Evolutionary conservation across 2,888 invertebrate species (phyloP).

Genomic region (Ecdyonurus torrentis): DNA sequence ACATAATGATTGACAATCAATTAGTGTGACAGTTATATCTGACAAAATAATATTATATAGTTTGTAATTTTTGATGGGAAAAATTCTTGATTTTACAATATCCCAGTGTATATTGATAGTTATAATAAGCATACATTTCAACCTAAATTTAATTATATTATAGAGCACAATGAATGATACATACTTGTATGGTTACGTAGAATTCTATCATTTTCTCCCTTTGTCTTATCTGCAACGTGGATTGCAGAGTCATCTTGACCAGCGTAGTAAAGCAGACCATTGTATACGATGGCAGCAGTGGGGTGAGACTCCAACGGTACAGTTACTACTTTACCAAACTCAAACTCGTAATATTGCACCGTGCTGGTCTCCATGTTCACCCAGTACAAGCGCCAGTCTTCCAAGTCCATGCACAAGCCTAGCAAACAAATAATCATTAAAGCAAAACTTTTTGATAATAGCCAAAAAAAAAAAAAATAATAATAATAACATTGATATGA

Average conservation of each 20-base stretch:
- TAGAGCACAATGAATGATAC: too few species aligned
- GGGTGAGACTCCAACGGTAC: constrained; percentile 29
- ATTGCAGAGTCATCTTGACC: constrained; percentile 44
- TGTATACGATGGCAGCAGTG: constrained; percentile 47
- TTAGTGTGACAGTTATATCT: too few species aligned
- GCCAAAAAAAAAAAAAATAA: too few species aligned
- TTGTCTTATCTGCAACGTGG: constrained; percentile 41
- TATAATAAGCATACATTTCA: too few species aligned
- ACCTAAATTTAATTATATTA: too few species aligned
- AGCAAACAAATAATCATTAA: constrained; percentile 20
- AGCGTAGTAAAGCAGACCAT: constrained; percentile 46
- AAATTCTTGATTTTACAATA: too few species aligned
- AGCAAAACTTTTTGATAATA: too few species aligned
- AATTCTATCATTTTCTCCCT: constrained; percentile 30
- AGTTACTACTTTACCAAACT: constrained; percentile 19
- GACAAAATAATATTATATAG: too few species aligned
- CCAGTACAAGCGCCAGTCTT: constrained; percentile 51
- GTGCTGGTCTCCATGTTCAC: constrained; percentile 37
- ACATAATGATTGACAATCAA: constrained; percentile 13
- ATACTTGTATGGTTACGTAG: constrained; percentile 42
- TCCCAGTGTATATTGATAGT: too few species aligned
- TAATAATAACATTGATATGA: too few species aligned
- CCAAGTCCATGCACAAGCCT: constrained; percentile 45
- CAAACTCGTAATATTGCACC: constrained; percentile 42
- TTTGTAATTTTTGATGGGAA: too few species aligned